phyloP scores from a whole-genome alignment of 2,113 vertebrate genomes.

The Heterochromis multidens region DNA sequence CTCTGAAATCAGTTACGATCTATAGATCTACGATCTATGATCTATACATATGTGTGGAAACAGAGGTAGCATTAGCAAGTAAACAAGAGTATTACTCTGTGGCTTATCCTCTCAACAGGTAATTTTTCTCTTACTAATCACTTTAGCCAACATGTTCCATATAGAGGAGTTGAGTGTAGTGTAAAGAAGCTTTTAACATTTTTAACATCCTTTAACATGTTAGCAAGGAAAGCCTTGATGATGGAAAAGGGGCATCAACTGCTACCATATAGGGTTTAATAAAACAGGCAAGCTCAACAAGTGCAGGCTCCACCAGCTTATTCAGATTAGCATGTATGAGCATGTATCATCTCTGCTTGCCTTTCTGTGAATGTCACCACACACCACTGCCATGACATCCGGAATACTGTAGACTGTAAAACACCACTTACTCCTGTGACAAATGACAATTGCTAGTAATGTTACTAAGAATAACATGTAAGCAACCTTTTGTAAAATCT shows the following conservation, averaged over 20 bases:
- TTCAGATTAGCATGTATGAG: background rate
- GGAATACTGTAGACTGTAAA: background rate
- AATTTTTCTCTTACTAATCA: background rate
- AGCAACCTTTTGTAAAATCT: background rate
- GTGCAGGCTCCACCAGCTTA: too few species aligned
- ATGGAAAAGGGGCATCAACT: background rate
- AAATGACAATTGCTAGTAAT: background rate
- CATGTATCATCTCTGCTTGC: background rate
- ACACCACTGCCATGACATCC: background rate
- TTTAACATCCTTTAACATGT: too few species aligned
- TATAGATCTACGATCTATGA: too few species aligned
- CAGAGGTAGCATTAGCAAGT: background rate
- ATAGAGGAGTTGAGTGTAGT: background rate
- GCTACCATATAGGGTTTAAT: too few species aligned
- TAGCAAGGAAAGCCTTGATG: background rate
- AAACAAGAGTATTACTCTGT: background rate
- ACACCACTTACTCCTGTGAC: background rate
- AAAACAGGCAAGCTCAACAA: too few species aligned
- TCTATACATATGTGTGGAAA: background rate
- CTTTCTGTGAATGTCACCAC: background rate
- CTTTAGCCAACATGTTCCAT: background rate
- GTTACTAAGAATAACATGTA: background rate
- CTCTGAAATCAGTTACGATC: background rate
- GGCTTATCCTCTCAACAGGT: background rate
- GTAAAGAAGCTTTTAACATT: background rate